A percentile compares a stretch with the other conserved stretches of the same genome.
Conservation (phyloP, 2,888 invertebrate species). For the Baccha elongata region DNA sequence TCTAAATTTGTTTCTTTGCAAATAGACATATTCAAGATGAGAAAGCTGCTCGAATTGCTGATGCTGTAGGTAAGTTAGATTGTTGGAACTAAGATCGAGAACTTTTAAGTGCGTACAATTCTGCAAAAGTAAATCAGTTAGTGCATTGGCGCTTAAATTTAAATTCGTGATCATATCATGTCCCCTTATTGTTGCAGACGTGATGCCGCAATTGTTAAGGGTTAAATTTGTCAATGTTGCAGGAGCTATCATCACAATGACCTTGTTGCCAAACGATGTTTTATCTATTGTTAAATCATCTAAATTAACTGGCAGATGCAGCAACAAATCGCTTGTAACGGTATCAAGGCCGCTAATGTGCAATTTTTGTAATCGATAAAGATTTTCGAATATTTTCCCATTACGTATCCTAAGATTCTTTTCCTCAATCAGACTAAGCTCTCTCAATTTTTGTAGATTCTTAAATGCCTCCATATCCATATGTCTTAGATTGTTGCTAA, state of each 20-base stretch:
- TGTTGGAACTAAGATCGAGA: slow-evolving; percentile 79
- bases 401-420: slow-evolving; percentile 36
- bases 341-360: slow-evolving; percentile 15
- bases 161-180: slow-evolving; percentile 68
- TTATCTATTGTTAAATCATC: slow-evolving; percentile 73
- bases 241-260: slow-evolving; percentile 71
- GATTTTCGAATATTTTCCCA: slow-evolving; percentile 48
- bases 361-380: slow-evolving; percentile 37
- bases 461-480: slow-evolving; percentile 75
- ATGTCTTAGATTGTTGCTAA: slow-evolving; percentile 76
- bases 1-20: slow-evolving; percentile 76
- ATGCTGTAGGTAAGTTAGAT: slow-evolving; percentile 74
- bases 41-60: slow-evolving; percentile 76
- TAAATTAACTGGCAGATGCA: slow-evolving; percentile 76
- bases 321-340: slow-evolving; percentile 74
- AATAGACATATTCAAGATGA: slow-evolving; percentile 74
- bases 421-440: slow-evolving; percentile 55
- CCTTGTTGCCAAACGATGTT: slow-evolving; percentile 74
- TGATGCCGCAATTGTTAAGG: slow-evolving; percentile 76
- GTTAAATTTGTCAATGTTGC: slow-evolving; percentile 75
- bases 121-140: slow-evolving; percentile 75
- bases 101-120: slow-evolving; percentile 68
- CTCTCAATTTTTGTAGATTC: slow-evolving; percentile 68
- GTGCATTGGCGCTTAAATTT: slow-evolving; percentile 78
- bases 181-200: slow-evolving; percentile 63